These are phyloP conservation scores for Sitophilus oryzae DNA, from an alignment of 1,140 invertebrate species.

Conservation along the genomic window DNA sequence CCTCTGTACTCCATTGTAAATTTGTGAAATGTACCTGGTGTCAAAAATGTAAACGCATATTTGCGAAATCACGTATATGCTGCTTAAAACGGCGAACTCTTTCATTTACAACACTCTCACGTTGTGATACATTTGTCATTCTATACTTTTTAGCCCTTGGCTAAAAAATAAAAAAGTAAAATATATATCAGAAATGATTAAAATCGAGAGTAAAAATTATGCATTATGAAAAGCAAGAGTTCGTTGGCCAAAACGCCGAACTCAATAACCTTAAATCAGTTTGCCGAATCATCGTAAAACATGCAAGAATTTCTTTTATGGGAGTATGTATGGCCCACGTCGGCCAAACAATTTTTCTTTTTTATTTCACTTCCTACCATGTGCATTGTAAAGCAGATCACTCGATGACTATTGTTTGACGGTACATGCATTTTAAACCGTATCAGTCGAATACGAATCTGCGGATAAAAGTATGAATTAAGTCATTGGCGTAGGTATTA, in stretches of 20 bases:
- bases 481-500: slow-evolving; percentile 13
- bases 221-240: too few species aligned
- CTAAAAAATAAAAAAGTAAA: too few species aligned
- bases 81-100: too few species aligned
- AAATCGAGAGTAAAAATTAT: too few species aligned
- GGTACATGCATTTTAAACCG: slow-evolving; percentile 19
- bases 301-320: slow-evolving; percentile 21
- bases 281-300: slow-evolving; percentile 7
- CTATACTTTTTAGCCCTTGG: too few species aligned
- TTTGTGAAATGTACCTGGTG: too few species aligned
- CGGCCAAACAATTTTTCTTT: slow-evolving; percentile 8
- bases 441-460: background rate
- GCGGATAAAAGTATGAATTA: background rate
- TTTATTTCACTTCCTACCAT: slow-evolving; percentile 19
- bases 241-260: background rate
- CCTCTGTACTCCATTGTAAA: too few species aligned
- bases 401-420: slow-evolving; percentile 9
- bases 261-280: slow-evolving; percentile 1
- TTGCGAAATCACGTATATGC: too few species aligned
- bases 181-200: too few species aligned
- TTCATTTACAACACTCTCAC: too few species aligned
- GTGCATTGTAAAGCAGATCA: slow-evolving; percentile 21
- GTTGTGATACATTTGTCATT: too few species aligned
- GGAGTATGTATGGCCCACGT: slow-evolving; percentile 6
- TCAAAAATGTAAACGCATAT: too few species aligned